Evolutionary conservation across 2,113 vertebrate genomes (phyloP), one percentile per base, ranked within the genome.

Genomic region (Bucco capensis): DNA sequence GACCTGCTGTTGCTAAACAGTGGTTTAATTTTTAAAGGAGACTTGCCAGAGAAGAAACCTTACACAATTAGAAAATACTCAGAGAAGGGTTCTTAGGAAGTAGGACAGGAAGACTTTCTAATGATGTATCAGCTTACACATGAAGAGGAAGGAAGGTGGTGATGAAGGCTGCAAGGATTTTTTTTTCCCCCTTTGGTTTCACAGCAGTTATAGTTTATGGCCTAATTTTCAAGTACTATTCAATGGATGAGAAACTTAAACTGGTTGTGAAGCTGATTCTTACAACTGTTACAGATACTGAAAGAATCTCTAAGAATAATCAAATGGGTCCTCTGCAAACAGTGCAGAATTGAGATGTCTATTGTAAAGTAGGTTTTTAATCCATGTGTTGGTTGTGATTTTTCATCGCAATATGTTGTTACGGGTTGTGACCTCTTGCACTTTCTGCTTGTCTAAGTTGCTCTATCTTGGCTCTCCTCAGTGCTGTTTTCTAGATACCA

Each of bases 1-100:
- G 83, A 77, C 57, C 83, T 64, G n/a, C 61, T 91, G 65, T 84
- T 87, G 66, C 77, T 93, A 61, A 93, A 86, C 24, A 49, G 42
- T 53, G 21, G 44, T 81, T 88, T 94, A 64, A 23, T 83, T 81
- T 91, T 95, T 90, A 67, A 93, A 84, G 53, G 18, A 81, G 54
- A 40, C 38, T 91, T 94, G 31, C 72, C n/a, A 60, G 69, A 27
- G 56, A 89, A 80, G 67, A 82, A 73, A 15, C 16, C 53, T 72
- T 88, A n/a, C 28, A 84, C 33, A 87, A 69, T 50, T 85, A 60
- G 9, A 57, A 67, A 94, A 60, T 71, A 42, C 33, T 83, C 15
- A 51, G 69, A 88, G 60, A 70, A 86, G 24, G 8, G 24, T 28
- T 93, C 23, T 78, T 88, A 69, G 61, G 37, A 93, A 65, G 60